Evolutionary conservation across 2,113 vertebrate species (phyloP), one percentile per base, ranked within the genome.

Genomic region (Garra rufa): DNA sequence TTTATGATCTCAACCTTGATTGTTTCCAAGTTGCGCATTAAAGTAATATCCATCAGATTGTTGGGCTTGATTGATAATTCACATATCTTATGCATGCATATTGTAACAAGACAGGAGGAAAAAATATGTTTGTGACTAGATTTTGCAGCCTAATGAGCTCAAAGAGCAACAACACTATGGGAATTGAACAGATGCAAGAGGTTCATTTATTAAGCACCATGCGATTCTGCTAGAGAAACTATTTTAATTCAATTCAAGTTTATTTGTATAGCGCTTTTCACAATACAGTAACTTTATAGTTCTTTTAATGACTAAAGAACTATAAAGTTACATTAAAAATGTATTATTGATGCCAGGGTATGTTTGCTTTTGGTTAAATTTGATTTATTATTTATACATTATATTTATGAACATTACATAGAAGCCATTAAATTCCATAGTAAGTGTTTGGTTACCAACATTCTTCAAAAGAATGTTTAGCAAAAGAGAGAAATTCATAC

Each of bases 1-100:
- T 85, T 81, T 21, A 85, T 85, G 69, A 73, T 59, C 52, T 48
- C 69, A 80, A n/a, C 76, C 52, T 63, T 61, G 84, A 79, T 85
- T 85, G 77, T 85, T 73, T 80, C 52, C 30, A 71, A 41, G 34
- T n/a, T 74, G 34, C 74, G 21, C 30, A 81, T 63, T 48, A 74
- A 38, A 55, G 67, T 71, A 63, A 85, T 80, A 78, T 70, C 28
- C 61, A 15, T 85, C 48, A 73, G 19, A 44, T 57, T 26, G 28
- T n/a, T 57, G 17, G 17, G 38, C 52, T 26, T 75, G 70, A 55
- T 52, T 21, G 81, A 61, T 83, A 17, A 83, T 74, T 83, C 17
- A 3, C 41, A 67, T 82, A 57, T 43, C n/a, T 34, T 75, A 55
- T 21, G 28, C 71, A 50, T 63, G 71, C 26, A 17, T 30, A 46